Evolutionary conservation across 2,888 invertebrate species (phyloP), one percentile per base, ranked within the genome.

Genomic region (Hypomecis atomaria): DNA sequence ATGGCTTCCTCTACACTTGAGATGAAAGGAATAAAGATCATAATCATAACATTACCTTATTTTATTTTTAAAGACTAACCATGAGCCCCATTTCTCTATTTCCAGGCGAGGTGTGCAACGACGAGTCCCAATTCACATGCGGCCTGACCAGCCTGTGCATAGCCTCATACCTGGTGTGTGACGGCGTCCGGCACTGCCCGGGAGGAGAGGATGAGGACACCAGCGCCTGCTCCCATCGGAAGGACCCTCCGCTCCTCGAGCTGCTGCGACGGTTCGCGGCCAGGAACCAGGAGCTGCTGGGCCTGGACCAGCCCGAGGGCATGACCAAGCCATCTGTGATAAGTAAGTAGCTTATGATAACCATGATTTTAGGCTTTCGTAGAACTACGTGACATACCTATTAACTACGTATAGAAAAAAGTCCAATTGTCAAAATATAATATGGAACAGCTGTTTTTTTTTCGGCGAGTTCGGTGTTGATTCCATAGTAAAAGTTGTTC

Each of bases 171-270:
- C 86, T 95, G 69, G 92, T 94, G 13, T 96, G 96, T 80, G 95
- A 96, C 72, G 95, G 95, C 8, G 93, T 95, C 33, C 88, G 93
- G 1, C 95, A 96, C 78, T 96, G 96, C 71, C 95, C 95, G 0
- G 94, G 94, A 0, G 95, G 94, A 5, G 94, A 94, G 65, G 94
- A 94, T 66, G 94, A 94, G 71, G 94, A 94, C 42, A 55, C 85
- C 0, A 71, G 69, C 33, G 89, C 88, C 2, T 92, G 93, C 69
- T 77, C 89, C 1, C 87, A 86, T 45, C 71, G 89, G 5, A 73
- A 88, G 6, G 90, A 91, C 71, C 90, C 91, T 0, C 91, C 92
- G 0, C 77, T 92, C 1, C 67, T 92, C 67, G 92, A 92, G 56
- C 79, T 93, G 77, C 75, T 92, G 73, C 67, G 90, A 69, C 67